Evolutionary conservation across 2,797 vertebrate genomes (phyloP).

Genomic region (Scolopax rusticola): DNA sequence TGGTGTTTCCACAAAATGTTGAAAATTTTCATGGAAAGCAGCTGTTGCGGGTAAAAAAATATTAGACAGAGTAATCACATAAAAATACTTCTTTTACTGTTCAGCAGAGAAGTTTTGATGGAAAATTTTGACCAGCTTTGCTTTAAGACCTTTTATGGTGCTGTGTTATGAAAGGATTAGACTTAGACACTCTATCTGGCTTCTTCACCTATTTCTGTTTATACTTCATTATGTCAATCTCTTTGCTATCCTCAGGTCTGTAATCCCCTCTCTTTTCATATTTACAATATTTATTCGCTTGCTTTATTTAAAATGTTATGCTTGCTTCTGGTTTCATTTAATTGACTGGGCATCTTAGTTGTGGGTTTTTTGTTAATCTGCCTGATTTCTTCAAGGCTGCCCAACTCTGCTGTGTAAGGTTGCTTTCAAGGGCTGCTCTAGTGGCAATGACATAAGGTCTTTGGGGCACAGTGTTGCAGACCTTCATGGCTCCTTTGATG

Average conservation of each 20-base stretch:
- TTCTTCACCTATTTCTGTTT: neutral
- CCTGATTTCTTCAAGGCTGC: neutral
- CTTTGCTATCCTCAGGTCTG: neutral
- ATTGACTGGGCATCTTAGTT: neutral
- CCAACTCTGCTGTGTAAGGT: neutral
- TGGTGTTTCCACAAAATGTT: conserved; percentile 31
- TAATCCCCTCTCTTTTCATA: neutral
- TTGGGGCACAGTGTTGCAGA: neutral
- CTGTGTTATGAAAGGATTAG: conserved; percentile 9
- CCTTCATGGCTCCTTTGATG: neutral
- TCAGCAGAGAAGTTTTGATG: conserved; percentile 5
- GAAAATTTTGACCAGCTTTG: conserved; percentile 34
- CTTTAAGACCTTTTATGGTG: conserved; percentile 16
- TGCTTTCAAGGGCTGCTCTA: neutral
- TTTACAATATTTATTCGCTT: neutral
- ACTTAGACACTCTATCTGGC: neutral
- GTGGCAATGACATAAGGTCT: neutral
- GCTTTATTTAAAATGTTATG: neutral
- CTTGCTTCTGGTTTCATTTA: neutral
- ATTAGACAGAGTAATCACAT: neutral
- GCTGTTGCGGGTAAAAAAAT: conserved; percentile 5
- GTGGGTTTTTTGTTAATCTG: neutral
- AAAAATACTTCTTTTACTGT: conserved; percentile 2
- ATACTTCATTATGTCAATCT: neutral
- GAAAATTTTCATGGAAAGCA: conserved; percentile 65